Conservation (phyloP, 53 echinoderm and acorn worm genomes). For the Pentamera pediparva region DNA sequence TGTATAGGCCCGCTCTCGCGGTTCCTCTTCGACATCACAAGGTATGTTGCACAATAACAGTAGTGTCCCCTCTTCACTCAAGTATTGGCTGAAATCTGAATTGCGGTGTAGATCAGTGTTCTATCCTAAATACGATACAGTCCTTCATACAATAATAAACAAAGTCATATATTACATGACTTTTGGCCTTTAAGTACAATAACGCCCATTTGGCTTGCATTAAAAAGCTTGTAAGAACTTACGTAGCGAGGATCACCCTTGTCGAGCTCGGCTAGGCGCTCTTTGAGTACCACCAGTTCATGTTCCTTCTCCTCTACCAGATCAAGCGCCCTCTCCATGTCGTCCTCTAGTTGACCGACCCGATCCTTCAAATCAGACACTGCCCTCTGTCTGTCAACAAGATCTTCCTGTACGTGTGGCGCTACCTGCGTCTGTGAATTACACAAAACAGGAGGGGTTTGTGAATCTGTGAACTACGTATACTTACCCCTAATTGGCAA, state of each 20-base stretch:
- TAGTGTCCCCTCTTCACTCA: no score
- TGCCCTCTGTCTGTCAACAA: slow-evolving; percentile 52
- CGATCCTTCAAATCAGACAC: slow-evolving; percentile 66
- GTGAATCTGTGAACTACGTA: background rate
- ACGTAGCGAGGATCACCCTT: slow-evolving; percentile 82
- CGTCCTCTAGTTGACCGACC: slow-evolving; percentile 61
- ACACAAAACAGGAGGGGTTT: background rate
- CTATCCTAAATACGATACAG: background rate
- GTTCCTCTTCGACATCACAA: no score
- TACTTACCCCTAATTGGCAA: background rate
- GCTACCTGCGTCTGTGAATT: slow-evolving; percentile 20
- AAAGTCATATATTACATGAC: no score
- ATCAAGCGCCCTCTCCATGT: slow-evolving; percentile 75
- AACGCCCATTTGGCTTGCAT: no score
- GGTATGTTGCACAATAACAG: no score
- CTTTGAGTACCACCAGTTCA: slow-evolving; percentile 60
- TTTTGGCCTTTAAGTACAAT: no score
- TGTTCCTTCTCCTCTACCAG: slow-evolving; percentile 66
- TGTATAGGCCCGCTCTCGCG: no score
- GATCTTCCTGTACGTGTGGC: slow-evolving; percentile 42
- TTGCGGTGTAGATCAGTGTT: no score
- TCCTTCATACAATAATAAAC: no score
- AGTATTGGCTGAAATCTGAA: no score
- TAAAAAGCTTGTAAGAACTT: no score
- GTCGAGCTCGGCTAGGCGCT: slow-evolving; percentile 34